phyloP scores from a whole-genome alignment of 2,888 invertebrate species.

The Callyntrura sp. region DNA sequence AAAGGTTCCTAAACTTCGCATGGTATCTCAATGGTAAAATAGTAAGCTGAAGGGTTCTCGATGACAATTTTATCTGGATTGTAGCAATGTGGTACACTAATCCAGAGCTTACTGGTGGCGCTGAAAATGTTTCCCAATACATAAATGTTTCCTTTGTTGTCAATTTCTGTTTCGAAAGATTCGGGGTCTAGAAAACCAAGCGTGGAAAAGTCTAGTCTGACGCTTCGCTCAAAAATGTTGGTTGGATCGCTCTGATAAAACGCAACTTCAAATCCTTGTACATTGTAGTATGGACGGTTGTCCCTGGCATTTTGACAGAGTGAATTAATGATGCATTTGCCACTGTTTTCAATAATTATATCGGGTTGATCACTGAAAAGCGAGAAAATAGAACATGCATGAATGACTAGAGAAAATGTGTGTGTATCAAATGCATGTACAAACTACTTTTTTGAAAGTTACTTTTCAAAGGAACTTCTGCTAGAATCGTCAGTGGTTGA shows the following conservation, averaged over 20 bases:
- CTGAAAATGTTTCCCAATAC: slow-evolving; percentile 42
- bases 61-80: slow-evolving; percentile 44
- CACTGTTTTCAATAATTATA: slow-evolving; percentile 10
- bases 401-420: not conserved
- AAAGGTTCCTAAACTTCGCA: not conserved
- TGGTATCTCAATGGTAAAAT: slow-evolving; percentile 63
- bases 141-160: slow-evolving; percentile 56
- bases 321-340: slow-evolving; percentile 35
- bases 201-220: slow-evolving; percentile 54
- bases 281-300: slow-evolving; percentile 8
- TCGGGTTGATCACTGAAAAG: slow-evolving; percentile 9
- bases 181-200: slow-evolving; percentile 41
- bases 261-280: slow-evolving; percentile 50
- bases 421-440: not conserved
- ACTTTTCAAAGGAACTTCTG: slow-evolving; percentile 14
- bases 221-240: not conserved
- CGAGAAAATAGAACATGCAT: not conserved
- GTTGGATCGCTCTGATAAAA: slow-evolving; percentile 19
- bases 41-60: slow-evolving; percentile 40
- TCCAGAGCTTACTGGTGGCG: slow-evolving; percentile 40
- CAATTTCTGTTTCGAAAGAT: slow-evolving; percentile 32
- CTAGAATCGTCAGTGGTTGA: not conserved
- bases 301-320: not conserved
- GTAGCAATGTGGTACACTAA: not conserved
- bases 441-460: not conserved